A percentile compares a stretch with the other conserved stretches of the same genome.
These are phyloP conservation scores for Drosophila equinoxialis DNA, from an alignment of 1,140 invertebrate genomes.

Conservation along the genomic window DNA sequence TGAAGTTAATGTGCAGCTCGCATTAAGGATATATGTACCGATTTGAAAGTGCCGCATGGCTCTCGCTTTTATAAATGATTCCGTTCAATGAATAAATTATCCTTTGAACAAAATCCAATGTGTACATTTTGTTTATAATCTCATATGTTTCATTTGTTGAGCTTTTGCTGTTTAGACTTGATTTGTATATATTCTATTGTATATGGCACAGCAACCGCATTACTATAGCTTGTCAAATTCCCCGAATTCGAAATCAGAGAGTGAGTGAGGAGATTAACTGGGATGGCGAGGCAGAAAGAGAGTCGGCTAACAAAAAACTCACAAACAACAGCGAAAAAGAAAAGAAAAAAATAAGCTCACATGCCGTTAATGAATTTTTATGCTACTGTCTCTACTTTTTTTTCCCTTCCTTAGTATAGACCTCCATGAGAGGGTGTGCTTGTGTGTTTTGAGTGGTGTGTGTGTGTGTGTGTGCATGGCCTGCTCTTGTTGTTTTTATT, in stretches of 20 bases:
- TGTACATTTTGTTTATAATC: no score
- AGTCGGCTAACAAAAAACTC: conserved; percentile 43
- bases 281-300: conserved; percentile 23
- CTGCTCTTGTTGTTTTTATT: conserved; percentile 65
- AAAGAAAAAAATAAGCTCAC: conserved; percentile 35
- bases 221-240: background rate
- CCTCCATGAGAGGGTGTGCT: conserved; percentile 14
- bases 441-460: conserved; percentile 25
- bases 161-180: conserved; percentile 1
- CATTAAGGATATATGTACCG: no score
- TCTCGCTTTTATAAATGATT: no score
- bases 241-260: background rate
- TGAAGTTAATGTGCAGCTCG: no score
- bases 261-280: conserved; percentile 3
- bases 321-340: conserved; percentile 26
- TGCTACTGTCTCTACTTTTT: conserved; percentile 37
- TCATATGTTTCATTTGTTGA: background rate
- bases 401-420: background rate
- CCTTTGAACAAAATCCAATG: no score
- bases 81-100: no score
- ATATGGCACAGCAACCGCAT: background rate
- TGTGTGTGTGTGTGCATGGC: conserved; percentile 23
- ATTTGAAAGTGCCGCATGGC: no score
- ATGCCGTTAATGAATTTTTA: conserved; percentile 74
- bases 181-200: background rate